A percentile compares a stretch with the other conserved stretches of the same genome.
Conservation (phyloP, 2,888 invertebrate species). For the Xestia c-nigrum region DNA sequence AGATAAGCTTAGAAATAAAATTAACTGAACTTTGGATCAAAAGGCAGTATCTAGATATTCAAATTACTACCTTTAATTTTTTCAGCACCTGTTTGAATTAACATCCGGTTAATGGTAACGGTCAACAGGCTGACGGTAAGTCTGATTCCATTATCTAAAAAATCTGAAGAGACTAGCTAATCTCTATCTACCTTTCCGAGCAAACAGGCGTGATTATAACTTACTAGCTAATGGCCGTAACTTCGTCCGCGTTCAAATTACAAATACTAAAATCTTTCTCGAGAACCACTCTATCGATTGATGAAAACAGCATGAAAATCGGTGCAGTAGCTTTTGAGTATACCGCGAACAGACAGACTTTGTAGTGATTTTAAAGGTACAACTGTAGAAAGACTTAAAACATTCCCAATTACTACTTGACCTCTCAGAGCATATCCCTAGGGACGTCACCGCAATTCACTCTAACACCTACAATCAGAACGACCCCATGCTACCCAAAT, state of each 20-base stretch:
- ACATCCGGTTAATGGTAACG: background rate
- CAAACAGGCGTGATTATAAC: no score
- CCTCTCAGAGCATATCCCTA: background rate
- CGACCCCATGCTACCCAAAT: conserved; percentile 69
- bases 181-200: no score
- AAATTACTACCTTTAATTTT: background rate
- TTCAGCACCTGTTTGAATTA: background rate
- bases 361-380: no score
- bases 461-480: conserved; percentile 59
- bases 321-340: no score
- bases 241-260: no score
- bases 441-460: conserved; percentile 28
- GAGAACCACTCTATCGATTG: no score
- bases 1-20: background rate
- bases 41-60: background rate
- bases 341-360: no score
- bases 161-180: background rate
- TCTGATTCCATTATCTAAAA: background rate
- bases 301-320: no score
- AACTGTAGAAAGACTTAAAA: background rate
- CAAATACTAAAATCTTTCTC: no score
- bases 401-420: background rate
- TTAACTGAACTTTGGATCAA: background rate
- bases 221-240: no score
- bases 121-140: no score